Evolutionary conservation across 2,888 invertebrate species (phyloP).

Genomic region (Zelleria hepariella): DNA sequence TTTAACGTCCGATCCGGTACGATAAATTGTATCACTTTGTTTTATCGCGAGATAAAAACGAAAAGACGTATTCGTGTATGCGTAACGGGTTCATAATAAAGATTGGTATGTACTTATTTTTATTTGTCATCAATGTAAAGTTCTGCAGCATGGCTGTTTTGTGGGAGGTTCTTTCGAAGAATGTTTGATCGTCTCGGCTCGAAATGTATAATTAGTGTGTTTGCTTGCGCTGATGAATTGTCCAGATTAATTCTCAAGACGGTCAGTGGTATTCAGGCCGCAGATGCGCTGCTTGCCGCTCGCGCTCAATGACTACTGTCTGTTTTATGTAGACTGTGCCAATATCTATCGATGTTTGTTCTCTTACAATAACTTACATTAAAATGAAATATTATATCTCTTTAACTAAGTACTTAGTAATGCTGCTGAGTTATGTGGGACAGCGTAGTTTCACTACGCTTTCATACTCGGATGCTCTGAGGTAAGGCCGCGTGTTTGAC

Average conservation of each 20-base stretch:
- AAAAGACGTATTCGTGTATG: background rate
- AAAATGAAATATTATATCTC: no score
- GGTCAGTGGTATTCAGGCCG: slow-evolving; percentile 60
- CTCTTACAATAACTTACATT: no score
- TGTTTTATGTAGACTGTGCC: slow-evolving; percentile 28
- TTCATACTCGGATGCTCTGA: background rate
- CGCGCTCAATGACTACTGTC: slow-evolving; percentile 48
- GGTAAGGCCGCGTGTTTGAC: background rate
- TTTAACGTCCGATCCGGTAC: background rate
- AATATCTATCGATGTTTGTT: background rate
- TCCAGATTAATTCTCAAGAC: slow-evolving; percentile 52
- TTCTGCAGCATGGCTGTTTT: background rate
- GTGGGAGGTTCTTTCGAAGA: slow-evolving; percentile 15
- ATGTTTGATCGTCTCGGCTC: slow-evolving; percentile 17
- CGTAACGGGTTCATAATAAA: background rate
- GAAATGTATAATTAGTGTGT: slow-evolving; percentile 33
- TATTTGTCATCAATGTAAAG: background rate
- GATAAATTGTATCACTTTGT: slow-evolving; percentile 2
- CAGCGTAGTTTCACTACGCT: background rate
- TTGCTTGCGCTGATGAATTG: slow-evolving; percentile 48
- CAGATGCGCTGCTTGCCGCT: slow-evolving; percentile 42
- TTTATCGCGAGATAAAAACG: slow-evolving; percentile 1
- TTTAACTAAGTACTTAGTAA: background rate
- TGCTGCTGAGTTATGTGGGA: background rate
- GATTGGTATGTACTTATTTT: background rate